A percentile compares a stretch with the other conserved stretches of the same genome.
Conservation (phyloP, 2,888 invertebrate species). For the Troides oblongomaculatus region DNA sequence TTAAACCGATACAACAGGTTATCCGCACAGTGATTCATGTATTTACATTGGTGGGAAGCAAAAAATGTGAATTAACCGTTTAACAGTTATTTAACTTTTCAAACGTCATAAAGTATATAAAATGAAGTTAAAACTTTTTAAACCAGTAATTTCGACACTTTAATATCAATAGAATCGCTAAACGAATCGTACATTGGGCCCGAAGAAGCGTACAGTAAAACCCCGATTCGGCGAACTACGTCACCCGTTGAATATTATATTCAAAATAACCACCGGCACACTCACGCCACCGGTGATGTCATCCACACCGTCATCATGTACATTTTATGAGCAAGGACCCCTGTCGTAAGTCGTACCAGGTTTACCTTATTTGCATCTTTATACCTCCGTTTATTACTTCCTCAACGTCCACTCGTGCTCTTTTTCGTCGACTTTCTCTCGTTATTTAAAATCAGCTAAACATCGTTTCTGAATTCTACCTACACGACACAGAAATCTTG, state of each 20-base stretch:
- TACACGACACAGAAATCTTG: not conserved
- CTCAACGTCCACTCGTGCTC: slow-evolving; percentile 10
- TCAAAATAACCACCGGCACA: slow-evolving; percentile 31
- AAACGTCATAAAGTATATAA: not conserved
- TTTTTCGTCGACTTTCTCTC: slow-evolving; percentile 25
- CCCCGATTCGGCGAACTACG: slow-evolving; percentile 23
- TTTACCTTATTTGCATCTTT: slow-evolving; percentile 31
- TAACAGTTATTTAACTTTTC: not conserved
- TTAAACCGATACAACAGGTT: slow-evolving; percentile 36
- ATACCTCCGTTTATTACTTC: slow-evolving; percentile 11
- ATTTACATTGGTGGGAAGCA: not conserved
- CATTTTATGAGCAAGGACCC: slow-evolving; percentile 31
- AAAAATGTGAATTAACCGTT: not conserved
- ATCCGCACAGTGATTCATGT: slow-evolving; percentile 21
- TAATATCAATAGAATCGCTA: no score
- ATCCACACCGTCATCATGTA: slow-evolving; percentile 41
- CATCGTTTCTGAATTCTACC: not conserved
- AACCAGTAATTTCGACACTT: no score
- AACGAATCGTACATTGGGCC: not conserved
- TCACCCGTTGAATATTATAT: slow-evolving; percentile 29
- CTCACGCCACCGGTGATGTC: slow-evolving; percentile 45
- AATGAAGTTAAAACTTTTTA: not conserved
- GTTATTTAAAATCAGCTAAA: slow-evolving; percentile 1
- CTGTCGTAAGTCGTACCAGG: slow-evolving; percentile 28
- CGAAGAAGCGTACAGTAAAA: slow-evolving; percentile 12